phyloP scores from a whole-genome alignment of 2,113 vertebrate genomes.

The Cyprinodon brontotheroides region DNA sequence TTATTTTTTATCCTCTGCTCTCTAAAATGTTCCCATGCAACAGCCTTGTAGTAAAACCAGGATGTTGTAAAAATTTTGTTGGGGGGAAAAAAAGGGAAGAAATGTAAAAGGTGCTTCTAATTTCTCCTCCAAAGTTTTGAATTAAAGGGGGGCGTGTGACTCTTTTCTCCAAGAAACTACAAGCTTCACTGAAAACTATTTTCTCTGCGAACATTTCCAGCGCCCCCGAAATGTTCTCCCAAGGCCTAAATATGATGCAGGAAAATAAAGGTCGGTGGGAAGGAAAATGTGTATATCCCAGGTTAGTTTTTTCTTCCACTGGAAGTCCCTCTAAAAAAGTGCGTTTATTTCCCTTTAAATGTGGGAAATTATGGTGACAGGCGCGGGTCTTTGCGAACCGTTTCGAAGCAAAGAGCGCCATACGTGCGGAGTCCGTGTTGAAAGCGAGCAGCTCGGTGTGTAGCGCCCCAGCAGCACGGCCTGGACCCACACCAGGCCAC shows the following conservation, averaged over 20 bases:
- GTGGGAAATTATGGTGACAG: constrained; percentile 64
- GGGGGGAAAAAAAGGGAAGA: not conserved
- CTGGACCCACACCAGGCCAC: constrained; percentile 55
- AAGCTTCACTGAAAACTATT: constrained; percentile 44
- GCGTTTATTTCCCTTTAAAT: constrained; percentile 74
- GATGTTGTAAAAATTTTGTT: not conserved
- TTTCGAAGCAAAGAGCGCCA: constrained; percentile 77
- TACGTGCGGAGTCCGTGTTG: constrained; percentile 66
- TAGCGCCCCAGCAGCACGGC: constrained; percentile 50
- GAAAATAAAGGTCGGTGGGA: constrained; percentile 46
- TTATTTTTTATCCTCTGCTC: constrained; percentile 27
- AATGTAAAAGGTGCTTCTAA: constrained; percentile 13
- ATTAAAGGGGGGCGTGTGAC: constrained; percentile 76
- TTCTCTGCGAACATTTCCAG: constrained; percentile 37
- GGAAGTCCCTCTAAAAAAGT: not conserved
- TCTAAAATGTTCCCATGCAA: not conserved
- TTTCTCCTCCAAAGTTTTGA: constrained; percentile 70
- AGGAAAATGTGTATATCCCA: constrained; percentile 17
- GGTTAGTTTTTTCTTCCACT: constrained; percentile 2
- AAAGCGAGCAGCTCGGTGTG: constrained; percentile 52
- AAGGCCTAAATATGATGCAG: constrained; percentile 44
- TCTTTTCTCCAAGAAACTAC: constrained; percentile 37
- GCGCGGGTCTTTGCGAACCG: constrained; percentile 70
- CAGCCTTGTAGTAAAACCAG: no score
- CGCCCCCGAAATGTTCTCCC: constrained; percentile 32